Evolutionary conservation across 2,797 vertebrate genomes (phyloP), one percentile per base, ranked within the genome.

Genomic region (Podarcis lilfordi): DNA sequence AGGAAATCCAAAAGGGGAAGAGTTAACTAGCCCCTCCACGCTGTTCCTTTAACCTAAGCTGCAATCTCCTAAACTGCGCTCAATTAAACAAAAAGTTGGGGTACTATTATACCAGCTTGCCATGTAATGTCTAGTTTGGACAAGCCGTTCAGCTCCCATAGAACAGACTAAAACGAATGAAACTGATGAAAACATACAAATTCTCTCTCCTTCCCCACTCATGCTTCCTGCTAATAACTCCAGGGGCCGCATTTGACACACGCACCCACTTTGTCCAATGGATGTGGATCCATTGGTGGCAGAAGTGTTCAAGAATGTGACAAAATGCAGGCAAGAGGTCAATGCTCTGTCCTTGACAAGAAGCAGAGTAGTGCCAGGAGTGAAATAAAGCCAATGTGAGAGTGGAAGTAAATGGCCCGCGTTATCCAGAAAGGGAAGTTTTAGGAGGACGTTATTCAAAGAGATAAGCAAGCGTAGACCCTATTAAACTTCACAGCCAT

Each of bases 331-430:
- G 7, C 82, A 32, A 40, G 25, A 55, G 32, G 82, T 89, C 76
- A 88, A 55, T 94, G 74, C 45, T 35, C 3, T 29, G 55, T 86
- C 81, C 88, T 92, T 91, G 75, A 50, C 40, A 81, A 61, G 29
- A 86, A 50, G 68, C 68, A 81, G 50, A 74, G 35, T 19, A 15
- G 69, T 85, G 19, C 59, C n/a, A 82, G 45, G 59, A 79, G 3
- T 43, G 71, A 90, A 77, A 87, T 74, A 84, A 92, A 89, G 8
- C 40, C n/a, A 27, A 9, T 75, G 74, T 64, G 82, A 87, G 76
- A 91, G 79, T 78, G 80, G 45, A 86, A 75, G 69, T 61, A 80
- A 84, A 87, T 43, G 43, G 25, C 85, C 64, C 6, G 3, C n/a
- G 15, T 37, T 82, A 21, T 2, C 23, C 8, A 37, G 68, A 89